A percentile compares a stretch with the other conserved stretches of the same genome.
Evolutionary conservation across 1,140 invertebrate species (phyloP).

Genomic region (Solen grandis): DNA sequence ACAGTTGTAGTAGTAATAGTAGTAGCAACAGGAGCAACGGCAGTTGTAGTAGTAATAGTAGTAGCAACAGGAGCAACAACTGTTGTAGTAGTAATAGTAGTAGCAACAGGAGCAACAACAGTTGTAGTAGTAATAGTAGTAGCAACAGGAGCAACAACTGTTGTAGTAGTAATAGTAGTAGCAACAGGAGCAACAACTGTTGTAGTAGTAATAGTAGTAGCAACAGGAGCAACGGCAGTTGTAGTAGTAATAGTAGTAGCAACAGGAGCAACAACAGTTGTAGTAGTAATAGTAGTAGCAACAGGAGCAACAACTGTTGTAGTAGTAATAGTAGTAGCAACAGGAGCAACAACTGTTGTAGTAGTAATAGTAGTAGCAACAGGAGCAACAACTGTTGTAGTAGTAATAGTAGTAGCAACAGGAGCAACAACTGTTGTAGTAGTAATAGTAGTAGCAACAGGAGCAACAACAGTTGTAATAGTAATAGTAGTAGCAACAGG

Average conservation of each 20-base stretch:
- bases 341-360: too few relatives aligned
- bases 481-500: constrained; percentile 38
- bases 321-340: constrained; percentile 45
- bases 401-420: constrained; percentile 46
- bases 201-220: constrained; percentile 47
- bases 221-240: constrained; percentile 48
- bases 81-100: not conserved
- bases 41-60: not conserved
- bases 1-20: not conserved
- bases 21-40: not conserved
- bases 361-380: too few relatives aligned
- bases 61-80: not conserved
- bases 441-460: constrained; percentile 45
- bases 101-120: not conserved
- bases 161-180: constrained; percentile 36
- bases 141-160: not conserved
- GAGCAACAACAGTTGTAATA: constrained; percentile 50
- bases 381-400: too few relatives aligned
- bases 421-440: too few relatives aligned
- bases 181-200: constrained; percentile 28
- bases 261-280: constrained; percentile 30
- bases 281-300: constrained; percentile 31
- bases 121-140: constrained; percentile 34
- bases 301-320: too few relatives aligned
- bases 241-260: constrained; percentile 53